A percentile compares a stretch with the other conserved stretches of the same genome.
These are phyloP conservation scores for Oenanthe oenanthe DNA, from an alignment of 2,113 vertebrate genomes.

Conservation along the genomic window DNA sequence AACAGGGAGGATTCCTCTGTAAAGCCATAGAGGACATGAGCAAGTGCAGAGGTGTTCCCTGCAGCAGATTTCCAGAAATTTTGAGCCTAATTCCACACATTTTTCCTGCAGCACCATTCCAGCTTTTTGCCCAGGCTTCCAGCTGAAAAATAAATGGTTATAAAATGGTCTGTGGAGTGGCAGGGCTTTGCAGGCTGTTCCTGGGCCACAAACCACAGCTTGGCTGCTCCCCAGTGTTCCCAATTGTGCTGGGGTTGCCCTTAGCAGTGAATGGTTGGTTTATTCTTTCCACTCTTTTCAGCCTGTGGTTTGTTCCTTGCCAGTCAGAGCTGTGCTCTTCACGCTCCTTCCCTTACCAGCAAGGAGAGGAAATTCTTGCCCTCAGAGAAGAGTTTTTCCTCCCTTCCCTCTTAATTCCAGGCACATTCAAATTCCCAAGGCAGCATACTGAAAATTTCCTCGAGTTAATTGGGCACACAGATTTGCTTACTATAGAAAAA, in stretches of 20 bases:
- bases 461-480: not conserved
- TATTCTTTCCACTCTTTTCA: conserved; percentile 46
- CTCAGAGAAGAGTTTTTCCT: conserved; percentile 49
- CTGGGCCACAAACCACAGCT: conserved; percentile 40
- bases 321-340: conserved; percentile 39
- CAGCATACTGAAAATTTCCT: conserved; percentile 9
- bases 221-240: conserved; percentile 54
- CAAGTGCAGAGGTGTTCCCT: not conserved
- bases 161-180: not conserved
- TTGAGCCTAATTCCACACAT: not conserved
- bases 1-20: not conserved
- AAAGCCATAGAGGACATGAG: fast-evolving
- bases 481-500: not conserved
- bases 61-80: not conserved
- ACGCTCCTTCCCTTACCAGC: not conserved
- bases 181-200: not conserved
- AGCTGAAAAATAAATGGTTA: not conserved
- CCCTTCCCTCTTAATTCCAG: conserved; percentile 32
- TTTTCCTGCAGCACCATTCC: not conserved
- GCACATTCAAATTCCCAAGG: conserved; percentile 9
- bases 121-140: not conserved
- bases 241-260: conserved; percentile 54
- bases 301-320: conserved; percentile 23
- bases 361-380: conserved; percentile 30
- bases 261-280: conserved; percentile 51